Evolutionary conservation across 2,888 invertebrate species (phyloP).

Genomic region (Esperia sulphurella): DNA sequence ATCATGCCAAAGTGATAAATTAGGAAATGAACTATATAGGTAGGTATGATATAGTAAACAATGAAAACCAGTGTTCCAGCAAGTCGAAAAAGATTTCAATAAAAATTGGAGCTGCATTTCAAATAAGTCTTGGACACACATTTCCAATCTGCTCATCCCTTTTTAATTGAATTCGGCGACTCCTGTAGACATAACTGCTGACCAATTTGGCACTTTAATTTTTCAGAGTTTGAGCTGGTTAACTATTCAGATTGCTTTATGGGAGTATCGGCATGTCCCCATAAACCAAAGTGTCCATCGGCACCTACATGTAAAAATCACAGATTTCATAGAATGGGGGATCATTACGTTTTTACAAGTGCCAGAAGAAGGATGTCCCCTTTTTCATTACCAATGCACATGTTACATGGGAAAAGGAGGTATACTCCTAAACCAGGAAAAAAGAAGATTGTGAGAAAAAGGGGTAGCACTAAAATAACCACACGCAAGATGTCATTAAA

Average conservation of each 20-base stretch:
- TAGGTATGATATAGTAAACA: too few relatives aligned
- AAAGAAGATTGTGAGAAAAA: not conserved
- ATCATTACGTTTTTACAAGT: conserved; percentile 21
- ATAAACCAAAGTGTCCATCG: conserved; percentile 22
- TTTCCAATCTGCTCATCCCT: too few relatives aligned
- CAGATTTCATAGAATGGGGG: conserved; percentile 27
- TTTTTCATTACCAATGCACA: conserved; percentile 22
- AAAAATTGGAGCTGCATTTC: too few relatives aligned
- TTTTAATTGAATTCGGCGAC: too few relatives aligned
- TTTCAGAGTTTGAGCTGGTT: conserved; percentile 37
- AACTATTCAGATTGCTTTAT: conserved; percentile 43
- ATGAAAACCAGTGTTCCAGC: too few relatives aligned
- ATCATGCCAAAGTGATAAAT: too few relatives aligned
- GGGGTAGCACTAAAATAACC: not conserved
- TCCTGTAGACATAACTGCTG: too few relatives aligned
- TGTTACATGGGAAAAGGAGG: conserved; percentile 30
- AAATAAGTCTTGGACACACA: too few relatives aligned
- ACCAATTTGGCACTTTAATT: not conserved
- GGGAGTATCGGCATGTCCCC: not conserved
- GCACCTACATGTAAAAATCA: conserved; percentile 26
- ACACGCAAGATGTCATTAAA: conserved; percentile 2
- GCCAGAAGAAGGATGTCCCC: conserved; percentile 19
- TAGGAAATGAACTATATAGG: too few relatives aligned
- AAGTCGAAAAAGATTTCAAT: too few relatives aligned
- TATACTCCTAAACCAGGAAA: conserved; percentile 25